Evolutionary conservation across 2,888 invertebrate genomes (phyloP), one percentile per base, ranked within the genome.

Genomic region (Epiblema foenella): DNA sequence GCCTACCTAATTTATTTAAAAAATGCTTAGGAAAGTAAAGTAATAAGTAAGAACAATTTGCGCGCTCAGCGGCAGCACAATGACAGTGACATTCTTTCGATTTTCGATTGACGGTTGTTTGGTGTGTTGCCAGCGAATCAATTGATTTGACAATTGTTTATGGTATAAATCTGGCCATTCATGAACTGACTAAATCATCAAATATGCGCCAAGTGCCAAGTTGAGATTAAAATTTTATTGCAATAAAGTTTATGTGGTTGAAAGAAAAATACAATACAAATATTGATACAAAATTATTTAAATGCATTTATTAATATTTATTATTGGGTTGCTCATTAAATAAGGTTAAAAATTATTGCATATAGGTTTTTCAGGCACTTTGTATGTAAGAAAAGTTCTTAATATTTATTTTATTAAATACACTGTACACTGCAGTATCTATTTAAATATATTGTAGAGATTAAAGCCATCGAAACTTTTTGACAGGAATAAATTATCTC

Each of bases 401-500:
- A 20, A 5, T 63, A 51, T 52, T 37, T 51, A 15, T 24, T 54
- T n/a, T n/a, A n/a, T n/a, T 17, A 29, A 42, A 0, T n/a, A 42
- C 18, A n/a, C 24, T 42, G 46, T n/a, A 42, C 18, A n/a, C 24
- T 42, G 46, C n/a, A n/a, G 20, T 24, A 39, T 54, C 11, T 18
- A 51, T 12, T 56, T n/a, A n/a, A 65, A 56, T 62, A 39, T 18
- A 66, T 37, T 56, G 5, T 56, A 18, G n/a, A 49, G n/a, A 71
- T 56, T 70, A 33, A 71, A 56, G 33, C 10, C 54, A 56, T n/a
- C 49, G 11, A 59, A 59, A 62, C 67, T 65, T 65, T 65, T 73
- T 67, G 63, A 69, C 72, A 81, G 81, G 83, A 83, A 81, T 82
- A 82, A 84, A 84, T 83, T 83, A 85, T 84, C 86, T 86, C 85